Base-by-base conservation (phyloP, 2,113 vertebrate genomes). In the Podocnemis expansa region DNA sequence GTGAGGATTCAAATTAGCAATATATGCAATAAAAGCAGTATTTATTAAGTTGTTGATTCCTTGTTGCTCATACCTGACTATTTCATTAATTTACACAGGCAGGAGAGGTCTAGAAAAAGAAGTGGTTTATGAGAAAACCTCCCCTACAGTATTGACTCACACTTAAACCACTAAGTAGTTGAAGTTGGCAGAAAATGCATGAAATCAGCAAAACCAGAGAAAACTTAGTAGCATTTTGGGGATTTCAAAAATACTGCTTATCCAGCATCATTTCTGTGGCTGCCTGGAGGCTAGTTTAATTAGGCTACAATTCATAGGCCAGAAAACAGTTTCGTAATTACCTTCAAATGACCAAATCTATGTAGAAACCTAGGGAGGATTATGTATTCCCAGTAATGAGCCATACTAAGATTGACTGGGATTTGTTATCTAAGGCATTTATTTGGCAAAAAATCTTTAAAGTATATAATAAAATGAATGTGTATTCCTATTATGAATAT, bases 221-320 rank as follows among this genome's bases (percentile, higher is more conserved):
- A 86, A 96, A 90, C 78, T 81, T 8, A 87, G 75, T 41, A 95
- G n/a, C 93, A 93, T 87, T 96, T 52, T 73, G 96, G 95, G 95
- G 97, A 97, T 96, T 93, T 76, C 82, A 89, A 93, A 98, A 98
- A 96, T 86, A 93, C 41, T 97, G 96, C 97, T 97, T 97, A 97
- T 97, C 92, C 89, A 97, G 95, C 93, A 96, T 87, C 94, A 89
- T 82, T 84, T 45, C 88, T 84, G 54, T 88, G 63, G 73, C 90
- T 97, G 95, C 97, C 97, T 92, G 95, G 89, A 95, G 96, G 90
- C 95, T 95, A 89, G 80, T 96, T 97, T 98, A 98, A 98, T 98
- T 97, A 98, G 94, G 84, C 95, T 91, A 97, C 93, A 98, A 96
- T 97, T 98, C 97, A 98, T 97, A 97, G 88, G 84, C 89, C 94